Evolutionary conservation across 2,888 invertebrate genomes (phyloP).

Genomic region (Eupithecia centaureata): DNA sequence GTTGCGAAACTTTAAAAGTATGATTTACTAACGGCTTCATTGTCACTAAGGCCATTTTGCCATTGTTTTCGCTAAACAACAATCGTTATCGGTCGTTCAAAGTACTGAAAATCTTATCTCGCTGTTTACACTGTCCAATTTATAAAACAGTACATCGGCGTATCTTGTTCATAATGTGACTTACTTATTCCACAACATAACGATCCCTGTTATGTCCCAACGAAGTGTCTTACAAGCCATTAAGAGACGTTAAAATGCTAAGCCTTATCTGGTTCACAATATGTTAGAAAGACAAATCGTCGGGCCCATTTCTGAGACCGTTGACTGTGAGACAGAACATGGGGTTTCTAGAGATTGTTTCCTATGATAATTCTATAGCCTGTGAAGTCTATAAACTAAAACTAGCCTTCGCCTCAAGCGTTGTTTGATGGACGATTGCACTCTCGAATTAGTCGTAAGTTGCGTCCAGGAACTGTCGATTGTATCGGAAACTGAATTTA

Average conservation of each 20-base stretch:
- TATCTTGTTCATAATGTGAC: constrained; percentile 1
- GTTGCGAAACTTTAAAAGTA: not conserved
- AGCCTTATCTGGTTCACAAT: constrained; percentile 54
- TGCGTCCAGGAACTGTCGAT: constrained; percentile 44
- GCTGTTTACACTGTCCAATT: constrained; percentile 15
- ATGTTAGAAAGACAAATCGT: constrained; percentile 63
- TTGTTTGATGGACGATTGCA: constrained; percentile 47
- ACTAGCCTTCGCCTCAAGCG: constrained; percentile 51
- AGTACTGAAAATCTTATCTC: constrained; percentile 21
- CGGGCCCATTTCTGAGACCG: constrained; percentile 47
- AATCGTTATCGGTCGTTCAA: constrained; percentile 19
- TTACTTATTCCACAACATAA: constrained; percentile 17
- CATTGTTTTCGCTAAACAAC: constrained; percentile 8
- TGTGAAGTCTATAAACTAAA: constrained; percentile 53
- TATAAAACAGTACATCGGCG: not conserved
- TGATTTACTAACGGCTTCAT: not conserved
- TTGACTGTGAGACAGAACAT: constrained; percentile 50
- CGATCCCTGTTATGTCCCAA: constrained; percentile 32
- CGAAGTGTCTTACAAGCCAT: constrained; percentile 42
- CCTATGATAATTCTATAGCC: constrained; percentile 55
- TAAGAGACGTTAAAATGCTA: constrained; percentile 38
- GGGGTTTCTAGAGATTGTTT: constrained; percentile 64
- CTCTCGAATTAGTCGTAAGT: constrained; percentile 44
- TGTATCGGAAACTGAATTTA: constrained; percentile 33
- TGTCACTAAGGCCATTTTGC: not conserved